Conservation (phyloP, 1,140 invertebrate genomes). For the Calosoma granatense region DNA sequence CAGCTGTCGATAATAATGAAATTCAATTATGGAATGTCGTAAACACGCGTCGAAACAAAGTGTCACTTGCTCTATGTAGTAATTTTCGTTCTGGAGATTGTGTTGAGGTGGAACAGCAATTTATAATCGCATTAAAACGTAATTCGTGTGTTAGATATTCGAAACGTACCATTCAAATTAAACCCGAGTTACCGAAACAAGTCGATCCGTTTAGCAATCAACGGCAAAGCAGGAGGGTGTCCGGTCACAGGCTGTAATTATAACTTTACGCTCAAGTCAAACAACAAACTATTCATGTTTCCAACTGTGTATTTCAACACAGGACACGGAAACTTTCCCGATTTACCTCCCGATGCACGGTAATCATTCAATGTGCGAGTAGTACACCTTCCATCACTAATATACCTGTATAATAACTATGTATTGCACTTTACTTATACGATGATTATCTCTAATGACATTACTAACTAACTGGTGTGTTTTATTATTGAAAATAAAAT, state of each 20-base stretch:
- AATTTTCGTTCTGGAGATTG: not conserved
- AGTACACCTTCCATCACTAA: no score
- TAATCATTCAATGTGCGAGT: no score
- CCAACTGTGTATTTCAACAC: not conserved
- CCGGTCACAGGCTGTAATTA: not conserved
- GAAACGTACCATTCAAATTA: not conserved
- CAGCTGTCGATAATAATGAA: conserved; percentile 9
- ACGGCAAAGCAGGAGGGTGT: not conserved
- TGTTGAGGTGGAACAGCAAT: not conserved
- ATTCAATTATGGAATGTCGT: conserved; percentile 3
- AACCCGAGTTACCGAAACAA: not conserved
- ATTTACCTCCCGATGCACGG: no score
- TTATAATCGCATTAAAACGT: conserved; percentile 3
- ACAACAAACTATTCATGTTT: conserved; percentile 7
- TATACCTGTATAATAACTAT: no score
- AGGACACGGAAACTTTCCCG: not conserved
- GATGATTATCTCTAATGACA: no score
- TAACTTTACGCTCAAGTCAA: conserved; percentile 1
- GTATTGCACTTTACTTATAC: no score
- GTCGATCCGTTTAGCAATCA: conserved; percentile 2
- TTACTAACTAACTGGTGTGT: no score
- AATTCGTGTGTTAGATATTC: not conserved
- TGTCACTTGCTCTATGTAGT: not conserved
- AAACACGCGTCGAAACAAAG: conserved; percentile 5
- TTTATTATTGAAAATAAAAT: no score